A percentile compares a stretch with the other conserved stretches of the same genome.
These are phyloP conservation scores for Yponomeuta malinellus DNA, from an alignment of 2,888 invertebrate species.

Conservation along the genomic window DNA sequence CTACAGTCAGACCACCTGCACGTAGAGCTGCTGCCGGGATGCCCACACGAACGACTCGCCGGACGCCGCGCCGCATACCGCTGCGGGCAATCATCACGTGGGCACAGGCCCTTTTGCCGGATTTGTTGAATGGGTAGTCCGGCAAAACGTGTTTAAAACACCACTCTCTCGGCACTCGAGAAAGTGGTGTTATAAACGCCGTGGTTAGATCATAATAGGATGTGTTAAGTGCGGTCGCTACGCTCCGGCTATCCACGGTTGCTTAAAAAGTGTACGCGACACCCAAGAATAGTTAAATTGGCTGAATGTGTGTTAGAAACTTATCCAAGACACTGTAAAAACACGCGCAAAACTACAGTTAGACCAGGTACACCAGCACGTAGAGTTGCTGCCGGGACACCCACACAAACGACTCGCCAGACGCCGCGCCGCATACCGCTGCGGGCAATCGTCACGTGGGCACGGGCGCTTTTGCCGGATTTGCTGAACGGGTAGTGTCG, in stretches of 20 bases:
- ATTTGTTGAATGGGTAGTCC: neutral
- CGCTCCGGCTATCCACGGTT: too few species aligned
- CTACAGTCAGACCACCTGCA: slow-evolving; percentile 78
- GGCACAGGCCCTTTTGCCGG: neutral
- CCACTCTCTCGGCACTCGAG: too few species aligned
- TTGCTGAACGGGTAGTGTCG: too few species aligned
- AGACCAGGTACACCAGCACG: slow-evolving; percentile 91
- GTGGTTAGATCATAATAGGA: too few species aligned
- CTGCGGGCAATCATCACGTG: slow-evolving; percentile 37
- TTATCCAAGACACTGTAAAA: too few species aligned
- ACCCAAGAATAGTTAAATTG: too few species aligned
- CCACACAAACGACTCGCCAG: slow-evolving; percentile 97
- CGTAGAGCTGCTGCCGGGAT: slow-evolving; percentile 97
- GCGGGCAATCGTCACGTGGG: slow-evolving; percentile 16
- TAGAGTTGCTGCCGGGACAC: slow-evolving; percentile 97
- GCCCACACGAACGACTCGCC: slow-evolving; percentile 98
- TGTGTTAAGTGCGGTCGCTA: too few species aligned
- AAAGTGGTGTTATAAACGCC: too few species aligned
- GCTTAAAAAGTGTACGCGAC: too few species aligned
- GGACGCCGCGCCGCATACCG: slow-evolving; percentile 78
- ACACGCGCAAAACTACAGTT: too few species aligned
- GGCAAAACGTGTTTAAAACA: too few species aligned
- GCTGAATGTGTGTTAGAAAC: too few species aligned
- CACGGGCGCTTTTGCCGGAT: neutral
- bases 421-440: slow-evolving; percentile 79